Percentiles rank a stretch among this genome's conserved stretches.
Conservation (phyloP, 2,797 vertebrate genomes). For the Potorous gilbertii region DNA sequence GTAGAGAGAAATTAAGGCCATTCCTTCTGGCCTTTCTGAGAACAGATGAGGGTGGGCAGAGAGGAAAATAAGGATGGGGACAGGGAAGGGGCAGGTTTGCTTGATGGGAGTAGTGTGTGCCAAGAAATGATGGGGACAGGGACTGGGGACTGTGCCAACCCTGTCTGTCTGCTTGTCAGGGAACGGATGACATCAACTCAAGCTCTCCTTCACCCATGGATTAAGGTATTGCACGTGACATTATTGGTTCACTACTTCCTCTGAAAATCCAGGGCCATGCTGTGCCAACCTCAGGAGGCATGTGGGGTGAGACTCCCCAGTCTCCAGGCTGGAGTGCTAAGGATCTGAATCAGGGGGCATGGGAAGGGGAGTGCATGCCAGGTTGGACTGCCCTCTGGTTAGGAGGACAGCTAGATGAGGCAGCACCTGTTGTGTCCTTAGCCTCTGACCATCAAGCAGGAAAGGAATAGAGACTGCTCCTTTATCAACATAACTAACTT, state of each 20-base stretch:
- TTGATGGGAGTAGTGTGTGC: not conserved
- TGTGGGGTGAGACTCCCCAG: not conserved
- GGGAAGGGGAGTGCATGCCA: not conserved
- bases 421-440: slow-evolving; percentile 56
- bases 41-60: not conserved
- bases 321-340: not conserved
- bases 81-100: not conserved
- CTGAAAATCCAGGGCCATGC: not conserved
- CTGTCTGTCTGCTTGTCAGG: slow-evolving; percentile 67
- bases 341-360: not conserved
- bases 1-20: not conserved
- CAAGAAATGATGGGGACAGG: not conserved
- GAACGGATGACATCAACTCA: slow-evolving; percentile 86
- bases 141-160: not conserved
- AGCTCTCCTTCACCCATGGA: slow-evolving; percentile 88
- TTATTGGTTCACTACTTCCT: not conserved
- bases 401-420: not conserved
- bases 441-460: slow-evolving; percentile 86
- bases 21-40: not conserved
- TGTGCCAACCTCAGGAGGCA: not conserved
- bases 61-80: not conserved
- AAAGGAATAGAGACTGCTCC: slow-evolving; percentile 84
- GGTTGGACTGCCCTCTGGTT: not conserved
- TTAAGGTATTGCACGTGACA: slow-evolving; percentile 84
- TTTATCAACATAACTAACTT: slow-evolving; percentile 92